phyloP scores from a whole-genome alignment of 2,113 vertebrate species.

The Labeo rohita region DNA sequence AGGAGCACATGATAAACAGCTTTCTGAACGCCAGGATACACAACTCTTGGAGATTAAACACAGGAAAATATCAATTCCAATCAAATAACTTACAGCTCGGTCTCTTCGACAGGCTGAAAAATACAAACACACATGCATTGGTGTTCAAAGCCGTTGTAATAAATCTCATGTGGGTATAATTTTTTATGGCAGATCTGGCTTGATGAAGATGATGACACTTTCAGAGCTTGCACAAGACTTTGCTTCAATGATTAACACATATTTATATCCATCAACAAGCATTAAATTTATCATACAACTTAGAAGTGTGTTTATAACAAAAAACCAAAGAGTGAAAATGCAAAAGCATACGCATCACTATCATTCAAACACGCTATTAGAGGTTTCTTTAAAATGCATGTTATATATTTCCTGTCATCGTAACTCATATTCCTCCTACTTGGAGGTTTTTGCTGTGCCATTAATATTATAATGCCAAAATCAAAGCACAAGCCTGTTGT shows the following conservation, averaged over 20 bases:
- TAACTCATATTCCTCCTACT: not conserved
- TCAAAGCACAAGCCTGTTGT: not conserved
- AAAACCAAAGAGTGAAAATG: not conserved
- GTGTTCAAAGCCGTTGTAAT: slow-evolving; percentile 57
- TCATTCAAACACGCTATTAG: not conserved
- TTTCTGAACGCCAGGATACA: slow-evolving; percentile 64
- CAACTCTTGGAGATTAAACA: slow-evolving; percentile 59
- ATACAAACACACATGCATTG: slow-evolving; percentile 55
- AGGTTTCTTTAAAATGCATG: not conserved
- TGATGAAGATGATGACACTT: not conserved
- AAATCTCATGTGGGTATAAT: slow-evolving; percentile 55
- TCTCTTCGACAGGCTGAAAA: not conserved
- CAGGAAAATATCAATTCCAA: slow-evolving; percentile 52
- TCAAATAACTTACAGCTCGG: slow-evolving; percentile 68
- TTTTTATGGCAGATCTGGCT: not conserved
- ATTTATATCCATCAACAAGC: not conserved
- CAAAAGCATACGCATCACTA: not conserved
- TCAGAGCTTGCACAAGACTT: not conserved
- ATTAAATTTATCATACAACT: not conserved
- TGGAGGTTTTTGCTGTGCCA: not conserved
- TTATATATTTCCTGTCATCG: not conserved
- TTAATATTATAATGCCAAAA: not conserved
- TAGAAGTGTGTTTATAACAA: not conserved
- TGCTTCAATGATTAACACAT: not conserved
- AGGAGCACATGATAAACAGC: slow-evolving; percentile 60